Base-by-base conservation (phyloP, 2,113 vertebrate species). In the Corythoichthys haematopterus region DNA sequence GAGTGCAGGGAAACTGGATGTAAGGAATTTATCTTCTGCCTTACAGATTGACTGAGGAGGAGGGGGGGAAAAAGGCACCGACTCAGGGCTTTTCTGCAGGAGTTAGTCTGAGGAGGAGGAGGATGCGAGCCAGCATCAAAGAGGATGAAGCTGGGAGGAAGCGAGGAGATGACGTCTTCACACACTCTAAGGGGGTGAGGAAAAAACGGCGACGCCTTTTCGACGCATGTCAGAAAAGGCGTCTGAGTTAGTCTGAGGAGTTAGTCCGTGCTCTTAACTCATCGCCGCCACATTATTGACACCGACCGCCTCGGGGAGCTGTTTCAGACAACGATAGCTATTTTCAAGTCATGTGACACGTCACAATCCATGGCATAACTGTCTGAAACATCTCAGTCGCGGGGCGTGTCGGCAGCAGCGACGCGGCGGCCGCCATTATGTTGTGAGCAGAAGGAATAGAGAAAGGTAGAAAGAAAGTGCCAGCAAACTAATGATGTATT, bases 121-220 rank as follows among this genome's bases (percentile, higher is more conserved):
- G 53, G 58, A 43, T 43, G 52, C 10, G 28, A 20, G 55, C 11
- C 33, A 6, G 55, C 55, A 12, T 57, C 33, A 77, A 87, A 85
- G 85, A 88, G 90, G 84, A 84, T 81, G 84, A 91, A 90, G 87
- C 80, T 93, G 84, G 91, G 91, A 84, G 88, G 86, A 89, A 80
- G 84, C 91, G 84, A 90, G 93, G 84, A 87, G 73, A 89, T 75
- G 84, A 84, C 69, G 78, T 80, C 57, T 76, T 62, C n/a, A 46
- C 43, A 46, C 40, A 62, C 60, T 43, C 60, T 46, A 36, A 57
- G 33, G 60, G 43, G 40, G 10, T 13, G 40, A 14, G 40, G 20
- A 28, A 28, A 46, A 46, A 62, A 61, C 7, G 40, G 40, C 40
- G 40, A 46, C 10, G 60, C 43, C 60, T 46, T 62, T 61, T 45